phyloP scores from a whole-genome alignment of 1,140 invertebrate genomes.

The Cylas formicarius region DNA sequence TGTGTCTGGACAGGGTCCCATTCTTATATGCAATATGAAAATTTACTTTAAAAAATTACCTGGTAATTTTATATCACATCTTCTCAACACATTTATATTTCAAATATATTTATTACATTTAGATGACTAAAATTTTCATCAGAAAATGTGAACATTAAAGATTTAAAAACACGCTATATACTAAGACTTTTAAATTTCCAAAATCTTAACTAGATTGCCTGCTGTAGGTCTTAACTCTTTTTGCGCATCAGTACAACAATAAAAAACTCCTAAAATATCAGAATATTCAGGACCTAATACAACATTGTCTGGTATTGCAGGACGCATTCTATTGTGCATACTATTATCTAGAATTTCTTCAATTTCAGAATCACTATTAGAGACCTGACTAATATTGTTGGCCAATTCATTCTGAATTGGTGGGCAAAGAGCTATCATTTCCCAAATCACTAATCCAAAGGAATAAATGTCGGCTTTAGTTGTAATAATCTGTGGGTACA shows the following conservation, averaged over 20 bases:
- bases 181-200: no score
- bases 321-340: slow-evolving; percentile 39
- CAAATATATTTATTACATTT: no score
- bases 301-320: slow-evolving; percentile 54
- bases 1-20: no score
- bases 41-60: no score
- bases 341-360: slow-evolving; percentile 17
- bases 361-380: slow-evolving; percentile 27
- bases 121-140: no score
- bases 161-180: no score
- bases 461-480: slow-evolving; percentile 74
- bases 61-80: no score
- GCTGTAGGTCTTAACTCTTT: slow-evolving; percentile 57
- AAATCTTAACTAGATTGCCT: slow-evolving; percentile 29
- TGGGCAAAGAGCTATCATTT: slow-evolving; percentile 67
- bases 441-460: slow-evolving; percentile 70
- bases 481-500: slow-evolving; percentile 51
- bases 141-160: no score
- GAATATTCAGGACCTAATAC: slow-evolving; percentile 55
- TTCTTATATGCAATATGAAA: no score
- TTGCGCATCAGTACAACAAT: slow-evolving; percentile 59
- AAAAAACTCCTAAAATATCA: slow-evolving; percentile 60
- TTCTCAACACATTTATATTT: no score
- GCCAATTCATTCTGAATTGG: slow-evolving; percentile 47
- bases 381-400: slow-evolving; percentile 37